Evolutionary conservation across 2,797 vertebrate species (phyloP).

Genomic region (Limnodromus scolopaceus): DNA sequence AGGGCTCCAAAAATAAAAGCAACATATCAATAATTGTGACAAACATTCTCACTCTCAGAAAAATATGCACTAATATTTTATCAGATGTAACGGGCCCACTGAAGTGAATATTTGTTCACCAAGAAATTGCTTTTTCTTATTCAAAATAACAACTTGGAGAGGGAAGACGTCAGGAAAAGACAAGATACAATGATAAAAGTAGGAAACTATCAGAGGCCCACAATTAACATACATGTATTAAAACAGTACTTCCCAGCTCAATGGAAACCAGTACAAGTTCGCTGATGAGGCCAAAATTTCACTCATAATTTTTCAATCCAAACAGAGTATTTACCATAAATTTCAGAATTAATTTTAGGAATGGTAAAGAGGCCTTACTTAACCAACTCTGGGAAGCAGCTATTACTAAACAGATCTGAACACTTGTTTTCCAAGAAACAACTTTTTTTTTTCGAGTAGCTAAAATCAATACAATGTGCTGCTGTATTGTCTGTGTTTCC

Average conservation of each 20-base stretch:
- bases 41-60: neutral
- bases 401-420: neutral
- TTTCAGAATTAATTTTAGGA: neutral
- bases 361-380: neutral
- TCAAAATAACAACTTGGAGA: neutral
- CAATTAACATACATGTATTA: neutral
- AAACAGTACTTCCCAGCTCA: neutral
- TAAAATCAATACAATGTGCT: neutral
- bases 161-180: neutral
- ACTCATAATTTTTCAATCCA: neutral
- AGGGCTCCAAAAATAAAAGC: neutral
- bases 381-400: neutral
- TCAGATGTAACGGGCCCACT: neutral
- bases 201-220: neutral
- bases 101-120: neutral
- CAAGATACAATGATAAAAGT: neutral
- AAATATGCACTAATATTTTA: neutral
- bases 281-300: neutral
- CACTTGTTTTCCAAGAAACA: neutral
- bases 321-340: neutral
- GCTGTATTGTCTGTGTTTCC: rapidly evolving
- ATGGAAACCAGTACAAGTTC: neutral
- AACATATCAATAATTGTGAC: neutral
- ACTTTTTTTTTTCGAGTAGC: neutral
- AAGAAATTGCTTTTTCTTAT: neutral